Evolutionary conservation across 2,113 vertebrate genomes (phyloP).

Genomic region (Promerops cafer): DNA sequence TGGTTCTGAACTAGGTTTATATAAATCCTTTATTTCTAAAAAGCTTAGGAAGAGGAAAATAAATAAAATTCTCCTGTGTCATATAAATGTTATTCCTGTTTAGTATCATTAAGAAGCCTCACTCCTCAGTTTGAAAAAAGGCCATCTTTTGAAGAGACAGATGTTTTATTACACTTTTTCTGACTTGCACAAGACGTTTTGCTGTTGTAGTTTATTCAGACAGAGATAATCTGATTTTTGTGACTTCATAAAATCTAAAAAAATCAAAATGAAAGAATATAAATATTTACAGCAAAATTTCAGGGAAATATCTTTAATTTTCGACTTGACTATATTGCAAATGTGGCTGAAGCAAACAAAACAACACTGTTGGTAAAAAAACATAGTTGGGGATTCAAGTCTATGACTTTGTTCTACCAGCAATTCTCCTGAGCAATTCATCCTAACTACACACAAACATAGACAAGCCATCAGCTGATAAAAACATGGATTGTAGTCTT

Average conservation of each 20-base stretch:
- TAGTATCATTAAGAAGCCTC: background rate
- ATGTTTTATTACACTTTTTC: background rate
- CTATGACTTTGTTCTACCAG: rapidly evolving
- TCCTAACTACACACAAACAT: background rate
- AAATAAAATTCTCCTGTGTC: background rate
- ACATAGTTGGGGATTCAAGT: background rate
- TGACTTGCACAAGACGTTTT: background rate
- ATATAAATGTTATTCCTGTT: background rate
- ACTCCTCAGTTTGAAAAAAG: background rate
- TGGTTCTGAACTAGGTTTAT: background rate
- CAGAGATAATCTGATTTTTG: background rate
- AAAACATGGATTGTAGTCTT: background rate
- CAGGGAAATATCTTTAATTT: background rate
- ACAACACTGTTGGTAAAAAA: background rate
- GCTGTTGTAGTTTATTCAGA: background rate
- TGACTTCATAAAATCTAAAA: background rate
- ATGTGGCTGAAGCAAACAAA: background rate
- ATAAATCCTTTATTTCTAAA: background rate
- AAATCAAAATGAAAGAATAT: background rate
- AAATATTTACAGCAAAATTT: background rate
- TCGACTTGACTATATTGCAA: background rate
- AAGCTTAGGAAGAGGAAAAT: background rate
- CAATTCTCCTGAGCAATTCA: background rate
- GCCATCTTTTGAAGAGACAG: background rate
- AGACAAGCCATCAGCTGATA: background rate